Percentiles rank a stretch among this genome's conserved stretches.
Conservation (phyloP, 2,797 vertebrate species). For the Sitta carolinensis region DNA sequence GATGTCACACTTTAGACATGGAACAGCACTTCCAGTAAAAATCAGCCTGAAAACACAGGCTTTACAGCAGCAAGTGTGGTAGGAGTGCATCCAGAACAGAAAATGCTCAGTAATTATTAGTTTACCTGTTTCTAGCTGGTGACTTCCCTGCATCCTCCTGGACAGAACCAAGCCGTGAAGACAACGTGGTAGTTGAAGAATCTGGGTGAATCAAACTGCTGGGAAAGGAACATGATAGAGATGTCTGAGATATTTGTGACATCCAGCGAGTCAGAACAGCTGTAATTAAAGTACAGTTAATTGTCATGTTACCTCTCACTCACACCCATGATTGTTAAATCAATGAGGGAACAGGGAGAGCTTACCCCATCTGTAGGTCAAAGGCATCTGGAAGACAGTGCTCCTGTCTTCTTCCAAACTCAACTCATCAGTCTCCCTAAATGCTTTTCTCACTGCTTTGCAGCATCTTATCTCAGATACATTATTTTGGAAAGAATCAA, state of each 20-base stretch:
- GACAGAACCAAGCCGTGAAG: conserved; percentile 85
- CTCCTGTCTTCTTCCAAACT: not conserved
- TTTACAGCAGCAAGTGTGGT: not conserved
- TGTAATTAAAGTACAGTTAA: not conserved
- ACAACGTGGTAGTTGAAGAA: conserved; percentile 82
- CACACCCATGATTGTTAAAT: not conserved
- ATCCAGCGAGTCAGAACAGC: not conserved
- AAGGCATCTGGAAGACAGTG: not conserved
- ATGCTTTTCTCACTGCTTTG: not conserved
- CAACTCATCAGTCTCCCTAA: not conserved
- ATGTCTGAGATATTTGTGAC: not conserved
- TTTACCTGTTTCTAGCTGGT: conserved; percentile 91
- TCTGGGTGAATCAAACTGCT: conserved; percentile 91
- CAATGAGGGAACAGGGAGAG: not conserved
- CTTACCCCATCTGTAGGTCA: not conserved
- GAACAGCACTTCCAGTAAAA: not conserved
- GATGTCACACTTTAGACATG: not conserved
- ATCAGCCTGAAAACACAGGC: not conserved
- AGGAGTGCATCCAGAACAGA: not conserved
- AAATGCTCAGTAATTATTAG: not conserved
- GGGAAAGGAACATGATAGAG: not conserved
- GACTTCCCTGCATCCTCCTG: conserved; percentile 95
- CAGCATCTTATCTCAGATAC: not conserved
- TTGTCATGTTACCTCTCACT: not conserved
- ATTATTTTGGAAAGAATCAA: not conserved